Percentiles rank a stretch among this genome's conserved stretches.
Evolutionary conservation across 2,113 vertebrate species (phyloP).

Genomic region (Lagenorhynchus albirostris): DNA sequence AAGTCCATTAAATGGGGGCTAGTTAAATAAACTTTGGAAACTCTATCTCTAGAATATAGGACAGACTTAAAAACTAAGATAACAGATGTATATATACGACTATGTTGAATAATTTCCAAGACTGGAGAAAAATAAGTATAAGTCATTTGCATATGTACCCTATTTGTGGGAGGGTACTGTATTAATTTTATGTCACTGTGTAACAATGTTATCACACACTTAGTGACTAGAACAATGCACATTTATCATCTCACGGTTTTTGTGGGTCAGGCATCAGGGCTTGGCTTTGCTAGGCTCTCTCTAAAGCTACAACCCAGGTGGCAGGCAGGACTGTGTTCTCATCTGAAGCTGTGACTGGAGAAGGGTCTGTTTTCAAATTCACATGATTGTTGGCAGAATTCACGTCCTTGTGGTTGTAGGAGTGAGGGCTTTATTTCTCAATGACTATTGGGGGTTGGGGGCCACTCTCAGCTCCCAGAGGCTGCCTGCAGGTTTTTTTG

Average conservation of each 20-base stretch:
- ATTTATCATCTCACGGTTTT: neutral
- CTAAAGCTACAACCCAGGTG: neutral
- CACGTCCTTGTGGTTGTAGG: neutral
- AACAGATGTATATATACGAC: neutral
- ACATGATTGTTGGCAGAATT: fast-evolving
- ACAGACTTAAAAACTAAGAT: neutral
- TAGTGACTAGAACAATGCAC: neutral
- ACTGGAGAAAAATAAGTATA: neutral
- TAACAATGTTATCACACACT: neutral
- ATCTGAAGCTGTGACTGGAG: neutral
- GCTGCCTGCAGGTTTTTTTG: neutral
- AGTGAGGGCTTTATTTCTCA: neutral
- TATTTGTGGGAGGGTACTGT: neutral
- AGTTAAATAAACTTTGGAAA: neutral
- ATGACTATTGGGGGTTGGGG: neutral
- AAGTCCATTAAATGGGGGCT: neutral
- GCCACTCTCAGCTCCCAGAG: neutral
- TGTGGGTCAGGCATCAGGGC: neutral
- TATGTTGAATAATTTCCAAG: neutral
- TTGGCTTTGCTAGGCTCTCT: neutral
- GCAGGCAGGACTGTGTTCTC: neutral
- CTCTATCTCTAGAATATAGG: neutral
- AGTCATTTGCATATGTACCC: neutral
- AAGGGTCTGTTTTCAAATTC: neutral
- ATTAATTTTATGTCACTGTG: neutral